Percentiles rank a stretch among this genome's conserved stretches.
These are phyloP conservation scores for Diplodus puntazzo DNA, from an alignment of 2,797 vertebrate species.

Conservation along the genomic window DNA sequence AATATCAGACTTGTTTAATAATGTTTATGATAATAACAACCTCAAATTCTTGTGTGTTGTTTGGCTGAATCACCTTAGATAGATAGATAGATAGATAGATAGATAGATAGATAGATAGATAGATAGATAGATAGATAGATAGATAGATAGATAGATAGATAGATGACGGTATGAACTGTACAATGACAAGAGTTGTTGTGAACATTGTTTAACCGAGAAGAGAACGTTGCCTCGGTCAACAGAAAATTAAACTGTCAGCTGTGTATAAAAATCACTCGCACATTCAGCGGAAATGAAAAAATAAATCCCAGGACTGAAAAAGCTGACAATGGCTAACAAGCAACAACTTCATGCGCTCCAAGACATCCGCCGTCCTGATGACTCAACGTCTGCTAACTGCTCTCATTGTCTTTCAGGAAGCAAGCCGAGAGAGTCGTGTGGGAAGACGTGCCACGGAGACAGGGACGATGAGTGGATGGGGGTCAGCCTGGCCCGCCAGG, in stretches of 20 bases:
- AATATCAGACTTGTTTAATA: neutral
- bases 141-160: too few relatives aligned
- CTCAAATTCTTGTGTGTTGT: neutral
- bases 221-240: neutral
- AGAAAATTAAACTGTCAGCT: conserved; percentile 23
- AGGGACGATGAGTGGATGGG: conserved; percentile 98
- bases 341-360: conserved; percentile 14
- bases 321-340: conserved; percentile 33
- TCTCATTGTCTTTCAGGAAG: conserved; percentile 87
- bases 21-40: neutral
- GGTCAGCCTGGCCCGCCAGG: conserved; percentile 95
- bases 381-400: conserved; percentile 60
- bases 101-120: too few relatives aligned
- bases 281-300: conserved; percentile 37
- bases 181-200: neutral
- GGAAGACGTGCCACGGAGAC: conserved; percentile 97
- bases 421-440: conserved; percentile 89
- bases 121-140: too few relatives aligned
- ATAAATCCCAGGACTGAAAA: conserved; percentile 15
- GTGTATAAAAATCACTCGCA: neutral
- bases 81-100: too few relatives aligned
- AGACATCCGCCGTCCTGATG: conserved; percentile 59
- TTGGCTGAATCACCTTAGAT: neutral
- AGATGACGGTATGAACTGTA: neutral
- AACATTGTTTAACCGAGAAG: neutral